Base-by-base conservation (phyloP, 2,888 invertebrate genomes). In the Luperina nickerlii region DNA sequence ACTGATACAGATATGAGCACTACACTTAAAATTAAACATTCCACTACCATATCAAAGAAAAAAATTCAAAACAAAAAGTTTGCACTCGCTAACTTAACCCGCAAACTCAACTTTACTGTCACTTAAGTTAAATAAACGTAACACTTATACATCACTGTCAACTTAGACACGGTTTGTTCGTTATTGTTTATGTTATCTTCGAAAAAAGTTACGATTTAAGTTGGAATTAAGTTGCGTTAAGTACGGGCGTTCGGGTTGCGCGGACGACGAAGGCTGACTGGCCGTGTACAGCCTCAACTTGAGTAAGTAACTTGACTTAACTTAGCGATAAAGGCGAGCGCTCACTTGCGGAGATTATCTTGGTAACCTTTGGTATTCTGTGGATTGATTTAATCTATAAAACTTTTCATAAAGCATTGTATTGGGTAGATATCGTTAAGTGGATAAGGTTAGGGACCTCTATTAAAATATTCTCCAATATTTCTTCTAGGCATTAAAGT, bases 191-290 rank as follows among this genome's bases (percentile, higher is more conserved):
- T 79, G 78, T 81, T 86, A 87, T 85, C 79, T 84, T 79, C 91
- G 91, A 87, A 79, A 82, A 90, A 93, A 93, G 91, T 94, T 93
- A 89, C 91, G 93, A 90, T 71, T 85, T 91, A 92, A 92, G 92
- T 93, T 90, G 72, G 69, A 76, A 78, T 82, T 88, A 89, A 90
- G 90, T 88, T 81, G 71, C 62, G 57, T 63, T 74, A 72, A 79
- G 76, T 69, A 76, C 74, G 76, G 79, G 85, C 95, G 95, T 94
- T 93, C 92, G 91, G 71, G 78, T 89, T 60, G 76, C 87, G n/a
- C 89, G 87, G 86, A 73, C 87, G 78, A 70, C 84, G 69, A 83
- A 86, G 80, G 82, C 89, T 90, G 92, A 95, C 95, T 95, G 95
- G 60, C 74, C 45, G 45, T 13, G 60, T 74, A 82, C 76, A 82